A percentile compares a stretch with the other conserved stretches of the same genome.
Conservation (phyloP, 2,797 vertebrate genomes). For the Hapalemur alaotrensis region DNA sequence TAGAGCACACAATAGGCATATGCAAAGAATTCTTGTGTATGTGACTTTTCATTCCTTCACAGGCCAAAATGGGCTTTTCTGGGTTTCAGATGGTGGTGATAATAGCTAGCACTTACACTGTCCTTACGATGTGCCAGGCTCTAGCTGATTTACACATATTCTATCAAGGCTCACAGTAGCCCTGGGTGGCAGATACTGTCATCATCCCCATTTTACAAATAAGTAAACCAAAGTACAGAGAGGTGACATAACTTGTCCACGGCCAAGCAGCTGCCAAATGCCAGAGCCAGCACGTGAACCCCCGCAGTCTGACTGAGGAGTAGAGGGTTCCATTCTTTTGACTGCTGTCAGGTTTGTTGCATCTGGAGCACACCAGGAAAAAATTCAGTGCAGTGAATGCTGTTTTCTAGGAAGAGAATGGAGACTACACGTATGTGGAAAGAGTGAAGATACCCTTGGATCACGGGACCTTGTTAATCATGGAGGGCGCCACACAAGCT, state of each 20-base stretch:
- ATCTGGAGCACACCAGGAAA: not conserved
- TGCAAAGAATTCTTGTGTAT: not conserved
- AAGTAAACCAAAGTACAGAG: not conserved
- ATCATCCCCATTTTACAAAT: not conserved
- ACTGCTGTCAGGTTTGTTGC: not conserved
- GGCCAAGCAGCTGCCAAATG: not conserved
- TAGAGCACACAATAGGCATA: not conserved
- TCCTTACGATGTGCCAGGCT: not conserved
- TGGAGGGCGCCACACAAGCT: slow-evolving; percentile 95
- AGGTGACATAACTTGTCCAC: not conserved
- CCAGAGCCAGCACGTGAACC: not conserved
- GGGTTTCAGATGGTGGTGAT: not conserved
- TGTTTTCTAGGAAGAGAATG: slow-evolving; percentile 90
- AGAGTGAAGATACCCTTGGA: slow-evolving; percentile 90
- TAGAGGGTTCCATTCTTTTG: not conserved
- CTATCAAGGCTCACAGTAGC: not conserved
- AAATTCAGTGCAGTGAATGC: not conserved
- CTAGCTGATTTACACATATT: not conserved
- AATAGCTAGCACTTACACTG: not conserved
- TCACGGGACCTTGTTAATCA: slow-evolving; percentile 93
- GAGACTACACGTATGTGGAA: slow-evolving; percentile 92
- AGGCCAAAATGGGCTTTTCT: not conserved
- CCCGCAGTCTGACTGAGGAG: not conserved
- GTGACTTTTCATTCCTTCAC: not conserved
- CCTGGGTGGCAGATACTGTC: not conserved